Percentiles rank a stretch among this genome's conserved stretches.
These are phyloP conservation scores for Dendrolimus punctatus DNA, from an alignment of 1,140 invertebrate species.

Conservation along the genomic window DNA sequence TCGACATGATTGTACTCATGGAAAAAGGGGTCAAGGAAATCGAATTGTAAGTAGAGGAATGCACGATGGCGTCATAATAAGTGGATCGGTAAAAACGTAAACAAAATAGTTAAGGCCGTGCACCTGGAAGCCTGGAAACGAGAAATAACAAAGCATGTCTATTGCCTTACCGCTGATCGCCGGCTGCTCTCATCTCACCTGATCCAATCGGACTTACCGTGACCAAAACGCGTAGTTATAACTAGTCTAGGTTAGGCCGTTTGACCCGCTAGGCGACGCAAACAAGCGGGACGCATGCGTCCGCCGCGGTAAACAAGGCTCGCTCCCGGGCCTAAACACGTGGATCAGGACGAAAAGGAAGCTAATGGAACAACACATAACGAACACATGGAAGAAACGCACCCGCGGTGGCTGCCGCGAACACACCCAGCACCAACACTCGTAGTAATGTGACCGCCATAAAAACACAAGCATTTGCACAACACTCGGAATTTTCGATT, in stretches of 20 bases:
- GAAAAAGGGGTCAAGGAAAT: too few species aligned
- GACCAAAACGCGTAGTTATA: constrained; percentile 36
- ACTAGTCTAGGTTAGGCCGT: constrained; percentile 51
- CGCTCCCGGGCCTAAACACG: constrained; percentile 40
- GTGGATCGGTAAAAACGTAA: too few species aligned
- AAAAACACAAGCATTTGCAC: constrained; percentile 69
- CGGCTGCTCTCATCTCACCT: constrained; percentile 15
- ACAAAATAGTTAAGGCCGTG: too few species aligned
- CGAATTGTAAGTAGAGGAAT: too few species aligned
- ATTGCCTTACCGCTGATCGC: constrained; percentile 14
- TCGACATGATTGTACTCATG: too few species aligned
- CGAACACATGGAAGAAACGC: constrained; percentile 34
- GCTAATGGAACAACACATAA: constrained; percentile 26
- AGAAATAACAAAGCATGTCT: constrained; percentile 13
- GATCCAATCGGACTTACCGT: constrained; percentile 49
- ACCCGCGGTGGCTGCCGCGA: constrained; percentile 61
- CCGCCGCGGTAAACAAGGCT: constrained; percentile 53
- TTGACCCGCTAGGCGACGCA: constrained; percentile 49
- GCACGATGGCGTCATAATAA: too few species aligned
- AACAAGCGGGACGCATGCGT: constrained; percentile 59
- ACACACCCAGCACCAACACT: constrained; percentile 62
- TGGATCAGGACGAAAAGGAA: constrained; percentile 15
- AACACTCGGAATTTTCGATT: constrained; percentile 38
- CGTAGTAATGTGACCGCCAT: constrained; percentile 65
- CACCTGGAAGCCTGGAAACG: too few species aligned